phyloP scores from a whole-genome alignment of 2,888 invertebrate species.

The Boloria selene region DNA sequence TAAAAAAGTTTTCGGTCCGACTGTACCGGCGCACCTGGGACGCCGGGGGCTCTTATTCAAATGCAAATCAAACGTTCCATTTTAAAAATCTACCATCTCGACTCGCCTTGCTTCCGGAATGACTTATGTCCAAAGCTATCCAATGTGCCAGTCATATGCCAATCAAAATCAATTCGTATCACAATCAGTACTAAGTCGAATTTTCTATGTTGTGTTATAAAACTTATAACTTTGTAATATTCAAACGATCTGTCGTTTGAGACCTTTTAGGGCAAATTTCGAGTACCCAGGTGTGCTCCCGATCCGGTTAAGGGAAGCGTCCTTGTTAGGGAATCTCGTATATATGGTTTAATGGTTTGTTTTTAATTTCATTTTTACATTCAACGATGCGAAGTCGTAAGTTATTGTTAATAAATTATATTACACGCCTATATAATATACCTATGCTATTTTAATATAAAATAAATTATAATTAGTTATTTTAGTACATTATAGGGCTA shows the following conservation, averaged over 20 bases:
- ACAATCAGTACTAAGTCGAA: conserved; percentile 33
- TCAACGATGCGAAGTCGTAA: conserved; percentile 68
- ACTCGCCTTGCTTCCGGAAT: conserved; percentile 77
- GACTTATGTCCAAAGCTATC: conserved; percentile 76
- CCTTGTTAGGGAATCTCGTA: conserved; percentile 81
- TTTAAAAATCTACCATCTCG: conserved; percentile 82
- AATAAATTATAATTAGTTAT: conserved; percentile 13
- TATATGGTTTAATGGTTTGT: conserved; percentile 82
- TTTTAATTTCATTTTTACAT: conserved; percentile 80
- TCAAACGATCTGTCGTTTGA: conserved; percentile 65
- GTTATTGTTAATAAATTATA: conserved; percentile 70
- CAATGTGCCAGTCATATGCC: conserved; percentile 46
- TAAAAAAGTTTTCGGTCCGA: conserved; percentile 63
- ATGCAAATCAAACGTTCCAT: conserved; percentile 84
- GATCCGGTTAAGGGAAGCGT: conserved; percentile 81
- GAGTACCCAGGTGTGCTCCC: conserved; percentile 83
- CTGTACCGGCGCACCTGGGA: conserved; percentile 79
- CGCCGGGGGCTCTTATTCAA: conserved; percentile 81
- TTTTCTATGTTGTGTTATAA: conserved; percentile 38
- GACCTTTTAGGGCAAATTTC: conserved; percentile 79
- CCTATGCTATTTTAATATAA: conserved; percentile 14
- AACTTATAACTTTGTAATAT: conserved; percentile 51
- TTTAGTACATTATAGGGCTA: background rate
- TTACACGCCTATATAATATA: conserved; percentile 29
- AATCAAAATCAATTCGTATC: conserved; percentile 50